Conservation (phyloP, 2,888 invertebrate species). For the Hydrotaea cyrtoneurina region DNA sequence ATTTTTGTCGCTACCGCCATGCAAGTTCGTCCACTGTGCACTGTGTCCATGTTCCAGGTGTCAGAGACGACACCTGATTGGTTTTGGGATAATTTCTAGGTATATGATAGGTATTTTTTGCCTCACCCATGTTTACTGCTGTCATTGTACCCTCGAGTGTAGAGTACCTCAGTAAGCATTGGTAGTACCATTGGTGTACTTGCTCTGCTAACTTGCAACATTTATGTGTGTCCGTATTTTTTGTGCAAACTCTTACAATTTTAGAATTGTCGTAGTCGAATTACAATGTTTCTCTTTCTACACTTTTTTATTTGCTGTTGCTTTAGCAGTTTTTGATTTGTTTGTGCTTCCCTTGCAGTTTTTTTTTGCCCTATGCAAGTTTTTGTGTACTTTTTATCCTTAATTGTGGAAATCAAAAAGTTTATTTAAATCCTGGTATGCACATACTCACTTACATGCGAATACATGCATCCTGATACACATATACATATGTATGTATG, state of each 20-base stretch:
- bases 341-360: slow-evolving; percentile 33
- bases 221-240: not conserved
- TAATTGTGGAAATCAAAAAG: slow-evolving; percentile 65
- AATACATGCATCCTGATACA: not conserved
- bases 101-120: too few relatives aligned
- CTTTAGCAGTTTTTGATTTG: slow-evolving; percentile 16
- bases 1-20: too few relatives aligned
- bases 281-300: slow-evolving; percentile 25
- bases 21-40: too few relatives aligned
- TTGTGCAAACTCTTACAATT: not conserved
- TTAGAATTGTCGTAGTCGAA: slow-evolving; percentile 1
- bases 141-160: too few relatives aligned
- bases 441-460: not conserved
- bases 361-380: not conserved
- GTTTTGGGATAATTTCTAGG: too few relatives aligned
- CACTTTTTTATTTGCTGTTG: slow-evolving; percentile 15
- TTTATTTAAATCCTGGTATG: slow-evolving; percentile 59
- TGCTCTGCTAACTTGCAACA: slow-evolving; percentile 4
- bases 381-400: slow-evolving; percentile 43
- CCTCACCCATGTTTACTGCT: too few relatives aligned
- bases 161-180: not conserved
- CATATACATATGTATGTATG: not conserved
- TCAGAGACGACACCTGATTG: too few relatives aligned
- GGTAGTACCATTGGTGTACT: not conserved
- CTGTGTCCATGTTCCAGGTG: too few relatives aligned